Base-by-base conservation (phyloP, 2,888 invertebrate species). In the Nesidiocoris tenuis region DNA sequence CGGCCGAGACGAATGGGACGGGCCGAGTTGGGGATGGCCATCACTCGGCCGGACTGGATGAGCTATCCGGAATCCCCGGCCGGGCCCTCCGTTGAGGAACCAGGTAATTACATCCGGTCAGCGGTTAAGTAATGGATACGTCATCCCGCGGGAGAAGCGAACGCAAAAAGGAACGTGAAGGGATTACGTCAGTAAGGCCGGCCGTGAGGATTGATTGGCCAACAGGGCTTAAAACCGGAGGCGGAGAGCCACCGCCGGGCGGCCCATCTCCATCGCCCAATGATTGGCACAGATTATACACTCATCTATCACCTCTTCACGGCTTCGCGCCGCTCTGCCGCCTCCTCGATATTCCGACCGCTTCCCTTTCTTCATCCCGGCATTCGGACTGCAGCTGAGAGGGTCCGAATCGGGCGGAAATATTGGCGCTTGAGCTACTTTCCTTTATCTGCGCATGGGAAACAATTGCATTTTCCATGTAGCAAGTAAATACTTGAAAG, bases 231-330 rank as follows among this genome's bases (percentile, higher is more conserved):
- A 67, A 39, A 39, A 3, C 39, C 12, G 3, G 39, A n/a, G n/a
- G n/a, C n/a, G 64, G 71, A 18, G 57, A 25, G 61, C 57, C 61
- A 64, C 18, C 66, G 39, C 39, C 39, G 39, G 5, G 3, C 39
- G 3, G 39, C 12, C 39, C 39, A 39, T 39, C 39, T 12, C 12
- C 5, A 39, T n/a, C n/a, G 39, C 61, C 76, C 70, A 72, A 68
- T 76, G 76, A 76, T 76, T 76, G 76, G 76, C 76, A 76, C 76
- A 71, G 76, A 72, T 71, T 75, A 75, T 75, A 70, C 76, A 76
- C 76, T 76, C 76, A 72, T 76, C 76, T 72, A 76, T 76, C 76
- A 76, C 75, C n/a, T n/a, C n/a, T n/a, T n/a, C n/a, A n/a, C n/a
- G n/a, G n/a, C n/a, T n/a, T n/a, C n/a, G n/a, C n/a, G n/a, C n/a